Percentiles rank a stretch among this genome's conserved stretches.
phyloP scores from a whole-genome alignment of 2,113 vertebrate species.

The Onychostoma macrolepis region DNA sequence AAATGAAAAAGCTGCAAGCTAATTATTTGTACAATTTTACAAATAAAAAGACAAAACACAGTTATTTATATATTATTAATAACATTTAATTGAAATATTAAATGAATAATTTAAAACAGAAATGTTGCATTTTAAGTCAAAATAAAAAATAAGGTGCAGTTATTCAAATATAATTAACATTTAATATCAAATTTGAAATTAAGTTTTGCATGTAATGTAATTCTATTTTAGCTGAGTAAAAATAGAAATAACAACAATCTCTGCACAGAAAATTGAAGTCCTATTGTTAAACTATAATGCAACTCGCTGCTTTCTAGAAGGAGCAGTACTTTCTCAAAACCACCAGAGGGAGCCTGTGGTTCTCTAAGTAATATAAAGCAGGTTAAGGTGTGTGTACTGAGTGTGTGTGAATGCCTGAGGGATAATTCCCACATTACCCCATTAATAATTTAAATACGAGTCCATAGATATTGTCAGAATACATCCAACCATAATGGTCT shows the following conservation, averaged over 20 bases:
- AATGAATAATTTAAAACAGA: neutral
- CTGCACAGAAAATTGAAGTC: neutral
- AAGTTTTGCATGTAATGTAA: neutral
- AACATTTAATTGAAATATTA: neutral
- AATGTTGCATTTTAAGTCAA: neutral
- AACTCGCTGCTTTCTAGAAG: neutral
- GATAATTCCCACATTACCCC: neutral
- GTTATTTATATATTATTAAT: neutral
- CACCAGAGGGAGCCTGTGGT: constrained; percentile 56
- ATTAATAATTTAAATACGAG: neutral
- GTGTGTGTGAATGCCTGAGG: neutral
- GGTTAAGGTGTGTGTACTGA: neutral
- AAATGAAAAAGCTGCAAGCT: neutral
- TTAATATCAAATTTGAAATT: neutral
- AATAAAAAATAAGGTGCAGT: neutral
- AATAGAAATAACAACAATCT: neutral
- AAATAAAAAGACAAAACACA: neutral
- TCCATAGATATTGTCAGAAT: neutral
- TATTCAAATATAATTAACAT: neutral
- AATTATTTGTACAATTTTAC: neutral
- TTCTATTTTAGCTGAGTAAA: neutral
- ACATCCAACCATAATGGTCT: neutral
- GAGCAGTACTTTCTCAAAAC: neutral
- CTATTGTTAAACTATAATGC: neutral
- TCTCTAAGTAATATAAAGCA: constrained; percentile 20